A percentile compares a stretch with the other conserved stretches of the same genome.
Conservation (phyloP, 2,797 vertebrate species). For the Gallinago stenura region DNA sequence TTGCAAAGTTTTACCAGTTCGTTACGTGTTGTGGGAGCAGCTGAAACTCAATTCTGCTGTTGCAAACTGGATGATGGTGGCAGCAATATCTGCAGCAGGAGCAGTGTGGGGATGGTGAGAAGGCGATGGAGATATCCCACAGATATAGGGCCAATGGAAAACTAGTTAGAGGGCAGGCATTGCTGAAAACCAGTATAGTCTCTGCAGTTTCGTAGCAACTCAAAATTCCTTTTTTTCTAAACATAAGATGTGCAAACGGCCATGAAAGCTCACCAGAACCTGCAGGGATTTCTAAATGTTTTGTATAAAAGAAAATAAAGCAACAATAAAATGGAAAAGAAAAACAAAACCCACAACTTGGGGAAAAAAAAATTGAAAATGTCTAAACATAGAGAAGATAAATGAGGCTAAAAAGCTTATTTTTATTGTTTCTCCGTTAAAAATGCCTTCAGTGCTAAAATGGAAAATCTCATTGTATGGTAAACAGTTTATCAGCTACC, state of each 20-base stretch:
- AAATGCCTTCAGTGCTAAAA: not conserved
- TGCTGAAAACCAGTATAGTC: not conserved
- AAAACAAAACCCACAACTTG: no score
- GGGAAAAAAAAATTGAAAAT: not conserved
- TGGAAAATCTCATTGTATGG: not conserved
- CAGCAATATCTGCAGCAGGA: not conserved
- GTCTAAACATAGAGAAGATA: not conserved
- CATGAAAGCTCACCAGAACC: not conserved
- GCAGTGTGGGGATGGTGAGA: not conserved
- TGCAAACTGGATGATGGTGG: not conserved
- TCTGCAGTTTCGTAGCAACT: not conserved
- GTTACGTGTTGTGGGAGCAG: accelerated
- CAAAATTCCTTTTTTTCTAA: not conserved
- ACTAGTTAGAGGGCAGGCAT: not conserved
- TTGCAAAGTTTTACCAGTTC: not conserved
- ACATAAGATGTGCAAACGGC: not conserved
- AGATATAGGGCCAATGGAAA: accelerated
- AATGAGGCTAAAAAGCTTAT: not conserved
- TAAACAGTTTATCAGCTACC: not conserved
- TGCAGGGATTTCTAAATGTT: not conserved
- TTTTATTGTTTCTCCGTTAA: not conserved
- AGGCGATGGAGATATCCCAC: not conserved
- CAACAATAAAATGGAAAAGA: not conserved
- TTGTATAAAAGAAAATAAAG: not conserved
- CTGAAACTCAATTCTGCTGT: not conserved